phyloP scores from a whole-genome alignment of 2,797 vertebrate species.

The Crocodylus rhombifer region DNA sequence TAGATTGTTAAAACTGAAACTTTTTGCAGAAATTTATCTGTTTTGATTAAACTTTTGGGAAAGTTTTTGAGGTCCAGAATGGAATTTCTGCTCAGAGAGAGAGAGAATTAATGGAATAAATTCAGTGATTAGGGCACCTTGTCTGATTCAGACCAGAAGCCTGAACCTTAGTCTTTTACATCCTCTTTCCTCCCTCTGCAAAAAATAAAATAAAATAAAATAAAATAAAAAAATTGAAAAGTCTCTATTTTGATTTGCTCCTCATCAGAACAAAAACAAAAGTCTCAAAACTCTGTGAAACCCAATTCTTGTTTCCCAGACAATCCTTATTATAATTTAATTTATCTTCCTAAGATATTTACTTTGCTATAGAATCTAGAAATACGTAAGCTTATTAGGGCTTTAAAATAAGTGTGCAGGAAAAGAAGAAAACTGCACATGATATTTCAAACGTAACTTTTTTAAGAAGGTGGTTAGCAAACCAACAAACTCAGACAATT shows the following conservation, averaged over 20 bases:
- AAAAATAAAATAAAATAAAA: neutral
- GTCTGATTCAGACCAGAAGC: neutral
- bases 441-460: neutral
- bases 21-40: constrained; percentile 20
- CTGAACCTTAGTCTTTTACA: constrained; percentile 28
- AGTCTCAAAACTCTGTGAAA: neutral
- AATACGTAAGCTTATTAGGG: constrained; percentile 4
- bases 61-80: neutral
- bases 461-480: neutral
- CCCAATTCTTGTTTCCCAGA: constrained; percentile 41
- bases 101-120: neutral
- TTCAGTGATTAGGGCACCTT: neutral
- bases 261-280: too few species aligned
- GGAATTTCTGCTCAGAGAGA: neutral
- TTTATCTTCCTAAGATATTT: constrained; percentile 33
- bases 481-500: neutral
- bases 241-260: too few species aligned
- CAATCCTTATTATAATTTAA: constrained; percentile 45
- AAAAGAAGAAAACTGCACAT: neutral
- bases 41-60: neutral
- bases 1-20: constrained; percentile 26
- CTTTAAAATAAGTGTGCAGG: neutral
- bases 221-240: too few species aligned
- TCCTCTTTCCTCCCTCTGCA: neutral
- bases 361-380: constrained; percentile 35